These are phyloP conservation scores for Perithous albicinctus DNA, from an alignment of 2,888 invertebrate species.

Conservation along the genomic window DNA sequence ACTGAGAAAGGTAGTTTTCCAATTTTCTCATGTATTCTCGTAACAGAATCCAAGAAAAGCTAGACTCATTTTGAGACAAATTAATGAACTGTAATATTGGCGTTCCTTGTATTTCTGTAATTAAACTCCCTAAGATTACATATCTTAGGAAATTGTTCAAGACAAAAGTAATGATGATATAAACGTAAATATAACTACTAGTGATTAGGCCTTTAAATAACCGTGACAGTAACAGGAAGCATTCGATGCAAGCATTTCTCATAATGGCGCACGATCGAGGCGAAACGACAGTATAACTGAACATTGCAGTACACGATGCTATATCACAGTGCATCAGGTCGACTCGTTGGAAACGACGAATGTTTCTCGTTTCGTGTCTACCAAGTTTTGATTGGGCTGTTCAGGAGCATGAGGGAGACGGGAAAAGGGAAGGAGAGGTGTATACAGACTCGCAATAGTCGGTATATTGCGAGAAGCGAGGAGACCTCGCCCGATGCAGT, in stretches of 20 bases:
- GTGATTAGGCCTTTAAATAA: neutral
- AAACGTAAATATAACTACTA: neutral
- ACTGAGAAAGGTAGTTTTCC: too few species aligned
- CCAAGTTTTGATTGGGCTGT: constrained; percentile 78
- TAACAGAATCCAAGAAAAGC: too few species aligned
- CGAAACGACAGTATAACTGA: neutral
- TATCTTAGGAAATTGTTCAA: neutral
- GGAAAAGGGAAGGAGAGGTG: constrained; percentile 31
- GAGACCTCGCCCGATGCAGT: constrained; percentile 29
- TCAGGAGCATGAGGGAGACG: constrained; percentile 22
- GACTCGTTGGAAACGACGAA: constrained; percentile 43
- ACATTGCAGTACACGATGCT: neutral
- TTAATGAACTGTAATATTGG: too few species aligned
- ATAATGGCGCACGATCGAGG: neutral
- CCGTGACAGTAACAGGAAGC: neutral
- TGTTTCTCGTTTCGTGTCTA: constrained; percentile 71
- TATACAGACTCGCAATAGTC: constrained; percentile 25
- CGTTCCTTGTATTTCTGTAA: too few species aligned
- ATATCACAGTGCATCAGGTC: neutral
- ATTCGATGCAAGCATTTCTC: neutral
- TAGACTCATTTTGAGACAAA: too few species aligned
- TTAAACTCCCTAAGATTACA: too few species aligned
- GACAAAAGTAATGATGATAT: neutral
- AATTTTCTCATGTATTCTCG: too few species aligned
- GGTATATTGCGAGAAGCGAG: constrained; percentile 47